Base-by-base conservation (phyloP, 2,888 invertebrate species). In the Drosophila subquinaria region DNA sequence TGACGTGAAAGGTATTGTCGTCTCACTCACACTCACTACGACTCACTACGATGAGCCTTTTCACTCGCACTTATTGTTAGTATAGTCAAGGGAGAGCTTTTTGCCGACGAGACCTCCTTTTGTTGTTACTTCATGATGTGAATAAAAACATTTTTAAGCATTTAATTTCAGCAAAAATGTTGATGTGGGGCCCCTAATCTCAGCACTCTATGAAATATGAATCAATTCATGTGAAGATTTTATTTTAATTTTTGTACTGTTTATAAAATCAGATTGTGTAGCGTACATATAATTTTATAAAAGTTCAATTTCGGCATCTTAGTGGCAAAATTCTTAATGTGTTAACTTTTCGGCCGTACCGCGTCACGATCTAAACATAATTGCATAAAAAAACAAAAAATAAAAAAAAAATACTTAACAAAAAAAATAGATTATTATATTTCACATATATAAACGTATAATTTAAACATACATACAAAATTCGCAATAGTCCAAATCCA, bases 251-350 rank as follows among this genome's bases (percentile, higher is more conserved):
- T 74, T 72, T 60, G 76, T 84, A 76, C 65, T 81, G 83, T 82
- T 81, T 75, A 81, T 50, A 82, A 67, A 86, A 83, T 76, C 80
- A 86, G 86, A 86, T 84, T 84, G 84, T 86, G 86, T 85, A 73
- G 63, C 86, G 84, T 84, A 84, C 78, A 84, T 72, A 82, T 80
- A 67, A 79, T 82, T 86, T 84, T 76, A 83, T 82, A 76, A 84
- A 86, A 84, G 82, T 83, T 82, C 23, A 79, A 74, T 82, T 86
- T 85, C 82, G 86, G 86, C 86, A 72, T 73, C 40, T 86, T 65
- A 76, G 80, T 85, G 86, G 84, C 84, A 81, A 85, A 85, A 85
- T 85, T 87, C 71, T 86, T 66, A 86, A 64, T 87, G 86, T 88
- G 73, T 82, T 74, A 67, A 80, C 69, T 74, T 88, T 83, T 86